Base-by-base conservation (phyloP, 1,140 invertebrate species). In the Geopemphigus sp. region DNA sequence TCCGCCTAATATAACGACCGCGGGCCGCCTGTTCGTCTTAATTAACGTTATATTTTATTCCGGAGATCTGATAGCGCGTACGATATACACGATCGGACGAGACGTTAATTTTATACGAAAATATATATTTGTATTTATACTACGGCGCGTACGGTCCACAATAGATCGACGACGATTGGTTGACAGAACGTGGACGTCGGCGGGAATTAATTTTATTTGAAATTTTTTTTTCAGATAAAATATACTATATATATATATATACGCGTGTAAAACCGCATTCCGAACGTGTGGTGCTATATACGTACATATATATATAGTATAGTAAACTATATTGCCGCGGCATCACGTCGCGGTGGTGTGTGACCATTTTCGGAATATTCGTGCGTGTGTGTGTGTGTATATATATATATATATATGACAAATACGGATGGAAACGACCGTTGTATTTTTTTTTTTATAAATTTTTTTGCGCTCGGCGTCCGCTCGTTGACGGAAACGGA, bases 351-450 rank as follows among this genome's bases (percentile, higher is more conserved):
- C 72, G n/a, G n/a, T 2, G 19, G 59, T 54, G 56, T 78, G 56
- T 78, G 68, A 72, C 74, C 74, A 78, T 78, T 78, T 78, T 78
- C 56, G 74, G 74, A 78, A 54, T 70, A 24, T 63, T 12, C 17
- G 74, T 47, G 57, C 8, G 8, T 39, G 3, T 39, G 8, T 39
- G n/a, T n/a, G n/a, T n/a, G n/a, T n/a, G n/a, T n/a, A n/a, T n/a
- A n/a, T 39, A 39, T 39, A 39, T 39, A 39, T 39, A 39, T 39
- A 39, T 39, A 39, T 39, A 39, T 78, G 56, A 78, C 74, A 78
- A 61, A 78, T 61, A 78, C 74, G 74, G 74, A 78, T 63, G 45
- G 74, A 78, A 24, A 61, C 74, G 56, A 78, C 19, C 19, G 63
- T 39, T 39, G 3, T 39, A 39, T 39, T 4, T 8, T 4, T 39